Conservation (phyloP, 2,113 vertebrate genomes). For the Genyomyrus donnyi region DNA sequence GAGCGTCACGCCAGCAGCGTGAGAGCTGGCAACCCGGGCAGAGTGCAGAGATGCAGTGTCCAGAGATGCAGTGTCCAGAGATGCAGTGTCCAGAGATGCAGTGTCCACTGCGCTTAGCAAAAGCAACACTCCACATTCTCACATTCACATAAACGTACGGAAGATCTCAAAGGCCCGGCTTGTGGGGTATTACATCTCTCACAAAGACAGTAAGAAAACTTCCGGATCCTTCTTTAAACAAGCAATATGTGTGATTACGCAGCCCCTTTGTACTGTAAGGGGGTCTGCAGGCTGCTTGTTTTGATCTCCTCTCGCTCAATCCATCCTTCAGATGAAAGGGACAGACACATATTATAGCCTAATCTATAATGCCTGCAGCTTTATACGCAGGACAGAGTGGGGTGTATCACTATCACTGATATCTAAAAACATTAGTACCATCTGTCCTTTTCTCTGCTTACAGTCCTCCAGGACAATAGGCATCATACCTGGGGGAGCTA, state of each 20-base stretch:
- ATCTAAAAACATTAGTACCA: neutral
- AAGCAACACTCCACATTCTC: neutral
- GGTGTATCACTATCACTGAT: neutral
- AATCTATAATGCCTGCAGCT: neutral
- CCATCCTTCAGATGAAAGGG: slow-evolving; percentile 17
- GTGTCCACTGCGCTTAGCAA: neutral
- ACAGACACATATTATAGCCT: neutral
- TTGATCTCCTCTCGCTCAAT: slow-evolving; percentile 17
- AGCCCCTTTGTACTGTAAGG: slow-evolving; percentile 16
- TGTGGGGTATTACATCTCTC: slow-evolving; percentile 5
- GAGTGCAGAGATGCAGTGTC: neutral
- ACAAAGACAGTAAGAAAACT: slow-evolving; percentile 10
- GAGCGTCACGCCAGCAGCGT: neutral
- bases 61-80: neutral
- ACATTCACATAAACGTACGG: neutral
- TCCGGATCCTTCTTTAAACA: slow-evolving; percentile 17
- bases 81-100: neutral
- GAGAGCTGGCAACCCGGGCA: neutral
- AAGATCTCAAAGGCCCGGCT: neutral
- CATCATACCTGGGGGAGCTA: neutral
- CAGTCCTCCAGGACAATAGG: neutral
- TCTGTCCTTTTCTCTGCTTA: neutral
- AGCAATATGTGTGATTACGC: neutral
- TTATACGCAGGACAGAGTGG: neutral
- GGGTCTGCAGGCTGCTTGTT: slow-evolving; percentile 14